Evolutionary conservation across 2,888 invertebrate species (phyloP), one percentile per base, ranked within the genome.

Genomic region (Volucella zonaria): DNA sequence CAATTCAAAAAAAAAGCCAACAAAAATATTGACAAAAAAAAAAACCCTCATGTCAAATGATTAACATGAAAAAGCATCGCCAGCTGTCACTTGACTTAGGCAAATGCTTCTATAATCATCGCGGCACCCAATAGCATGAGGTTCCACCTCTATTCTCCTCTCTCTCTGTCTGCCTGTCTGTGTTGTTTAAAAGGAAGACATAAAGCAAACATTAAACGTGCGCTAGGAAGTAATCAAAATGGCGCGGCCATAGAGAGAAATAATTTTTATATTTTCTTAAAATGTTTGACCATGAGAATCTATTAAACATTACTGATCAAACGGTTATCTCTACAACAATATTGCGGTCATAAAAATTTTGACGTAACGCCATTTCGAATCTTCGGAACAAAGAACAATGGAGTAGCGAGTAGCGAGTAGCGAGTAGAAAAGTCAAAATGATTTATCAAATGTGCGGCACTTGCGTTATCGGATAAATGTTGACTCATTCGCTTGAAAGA

Each of bases 201-300:
- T 71, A 51, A 80, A 80, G 54, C 70, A 62, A 47, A 74, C 68
- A 83, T 70, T 59, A 75, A 81, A 81, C 71, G 75, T 61, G 70
- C 31, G 31, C 66, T 80, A 78, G 74, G 58, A 74, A 82, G 77
- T 71, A 58, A 64, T 71, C 58, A 83, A 80, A 78, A 45, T 67
- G 40, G 43, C 54, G 18, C 52, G 66, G 9, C n/a, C 23, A 70
- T 54, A 51, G 49, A 18, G 18, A 52, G 15, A 54, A 23, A 64
- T 66, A 49, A 58, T 43, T 62, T 18, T 43, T 12, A 12, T 61
- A 59, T 18, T 54, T 47, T 15, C 40, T 77, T 56, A 56, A 14
- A 52, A 23, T 38, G 68, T 47, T 62, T 56, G 62, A 18, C 70
- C 77, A 70, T 70, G 70, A 71, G 70, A 64, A 70, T 43, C 42